phyloP scores from a whole-genome alignment of 2,113 vertebrate species.

The Actinemys pallida region DNA sequence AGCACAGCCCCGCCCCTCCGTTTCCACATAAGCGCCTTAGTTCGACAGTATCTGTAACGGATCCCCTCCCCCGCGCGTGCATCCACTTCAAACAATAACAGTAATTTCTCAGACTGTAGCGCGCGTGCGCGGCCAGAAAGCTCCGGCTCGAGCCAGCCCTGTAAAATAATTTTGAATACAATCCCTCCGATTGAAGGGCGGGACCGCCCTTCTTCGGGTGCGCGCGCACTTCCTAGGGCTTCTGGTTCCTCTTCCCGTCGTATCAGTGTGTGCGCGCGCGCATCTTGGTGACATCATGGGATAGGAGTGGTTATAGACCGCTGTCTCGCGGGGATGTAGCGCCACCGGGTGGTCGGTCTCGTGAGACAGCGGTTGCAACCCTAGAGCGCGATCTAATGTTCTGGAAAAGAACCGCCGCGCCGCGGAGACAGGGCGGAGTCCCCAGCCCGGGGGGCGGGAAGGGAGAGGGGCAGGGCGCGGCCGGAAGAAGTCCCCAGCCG shows the following conservation, averaged over 20 bases:
- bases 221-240: neutral
- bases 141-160: neutral
- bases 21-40: no score
- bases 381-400: neutral
- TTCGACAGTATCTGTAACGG: neutral
- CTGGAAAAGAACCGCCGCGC: neutral
- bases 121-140: neutral
- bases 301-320: rapidly evolving
- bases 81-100: neutral
- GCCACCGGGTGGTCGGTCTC: neutral
- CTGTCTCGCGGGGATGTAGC: neutral
- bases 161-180: neutral
- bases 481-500: neutral
- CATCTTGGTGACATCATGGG: neutral
- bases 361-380: neutral
- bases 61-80: neutral
- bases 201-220: neutral
- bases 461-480: rapidly evolving
- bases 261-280: neutral
- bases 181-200: rapidly evolving
- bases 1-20: no score
- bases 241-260: neutral
- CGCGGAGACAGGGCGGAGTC: neutral
- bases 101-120: no score
- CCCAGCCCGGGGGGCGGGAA: neutral